Percentiles rank a stretch among this genome's conserved stretches.
Conservation (phyloP, 2,113 vertebrate genomes). For the Odocoileus virginianus region DNA sequence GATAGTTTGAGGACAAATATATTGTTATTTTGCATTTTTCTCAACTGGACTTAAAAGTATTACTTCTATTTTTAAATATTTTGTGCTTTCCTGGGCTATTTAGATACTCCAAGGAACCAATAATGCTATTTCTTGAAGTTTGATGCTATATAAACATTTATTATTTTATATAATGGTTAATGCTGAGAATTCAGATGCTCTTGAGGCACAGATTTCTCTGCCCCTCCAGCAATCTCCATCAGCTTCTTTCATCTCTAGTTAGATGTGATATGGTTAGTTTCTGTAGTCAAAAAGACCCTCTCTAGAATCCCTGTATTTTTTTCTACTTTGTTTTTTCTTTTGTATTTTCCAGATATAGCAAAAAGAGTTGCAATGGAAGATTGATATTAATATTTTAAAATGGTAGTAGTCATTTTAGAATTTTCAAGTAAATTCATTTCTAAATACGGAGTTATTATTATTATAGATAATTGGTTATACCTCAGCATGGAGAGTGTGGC, state of each 20-base stretch:
- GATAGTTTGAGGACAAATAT: background rate
- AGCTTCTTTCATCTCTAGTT: background rate
- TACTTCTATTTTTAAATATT: slow-evolving; percentile 4
- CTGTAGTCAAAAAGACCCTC: background rate
- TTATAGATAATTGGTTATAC: background rate
- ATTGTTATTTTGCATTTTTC: background rate
- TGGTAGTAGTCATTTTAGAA: background rate
- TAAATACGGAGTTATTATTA: background rate
- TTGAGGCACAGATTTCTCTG: background rate
- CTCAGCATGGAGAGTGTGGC: background rate
- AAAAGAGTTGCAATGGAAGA: background rate
- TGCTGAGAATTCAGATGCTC: background rate
- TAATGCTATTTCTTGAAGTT: background rate
- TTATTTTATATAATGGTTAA: background rate
- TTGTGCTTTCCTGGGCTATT: background rate
- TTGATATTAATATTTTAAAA: background rate
- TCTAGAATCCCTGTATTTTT: background rate
- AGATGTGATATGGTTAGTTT: background rate
- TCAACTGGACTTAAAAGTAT: background rate
- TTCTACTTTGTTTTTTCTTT: background rate
- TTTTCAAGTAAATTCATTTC: background rate
- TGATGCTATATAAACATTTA: background rate
- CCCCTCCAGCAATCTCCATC: background rate
- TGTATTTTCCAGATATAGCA: background rate
- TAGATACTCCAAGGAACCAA: background rate